Conservation (phyloP, 2,113 vertebrate genomes). For the Bambusicola thoracicus region DNA sequence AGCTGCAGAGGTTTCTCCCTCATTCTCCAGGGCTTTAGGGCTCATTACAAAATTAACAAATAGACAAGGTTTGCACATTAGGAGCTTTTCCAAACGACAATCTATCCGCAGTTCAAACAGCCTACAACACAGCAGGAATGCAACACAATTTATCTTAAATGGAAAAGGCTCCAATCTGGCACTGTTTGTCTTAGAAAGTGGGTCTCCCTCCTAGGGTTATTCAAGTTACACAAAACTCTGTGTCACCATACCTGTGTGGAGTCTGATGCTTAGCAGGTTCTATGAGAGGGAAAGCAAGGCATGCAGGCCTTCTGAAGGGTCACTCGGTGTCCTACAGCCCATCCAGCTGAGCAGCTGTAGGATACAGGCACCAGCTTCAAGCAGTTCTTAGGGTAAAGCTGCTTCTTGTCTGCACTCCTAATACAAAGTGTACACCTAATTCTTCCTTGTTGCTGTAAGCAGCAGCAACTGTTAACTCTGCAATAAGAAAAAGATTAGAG, state of each 20-base stretch:
- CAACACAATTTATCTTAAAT: background rate
- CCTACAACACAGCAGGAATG: background rate
- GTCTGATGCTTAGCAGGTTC: background rate
- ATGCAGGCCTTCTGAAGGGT: background rate
- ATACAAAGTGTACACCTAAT: background rate
- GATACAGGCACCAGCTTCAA: background rate
- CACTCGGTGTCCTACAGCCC: rapidly evolving
- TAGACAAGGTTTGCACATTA: background rate
- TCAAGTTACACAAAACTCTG: background rate
- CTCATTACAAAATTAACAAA: background rate
- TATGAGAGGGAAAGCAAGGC: background rate
- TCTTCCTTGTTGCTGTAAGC: background rate
- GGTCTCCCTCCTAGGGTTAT: background rate
- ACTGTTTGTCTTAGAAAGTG: background rate
- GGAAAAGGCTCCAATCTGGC: background rate
- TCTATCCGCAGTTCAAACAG: background rate
- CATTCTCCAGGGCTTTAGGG: background rate
- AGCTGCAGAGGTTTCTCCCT: background rate
- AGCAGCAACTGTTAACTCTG: background rate
- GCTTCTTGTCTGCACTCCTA: background rate
- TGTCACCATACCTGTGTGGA: background rate
- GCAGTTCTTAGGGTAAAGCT: background rate
- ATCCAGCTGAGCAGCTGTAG: background rate
- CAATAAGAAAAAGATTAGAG: background rate
- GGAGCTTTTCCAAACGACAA: background rate